Conservation (phyloP, 2,888 invertebrate species). For the Conops quadrifasciatus region DNA sequence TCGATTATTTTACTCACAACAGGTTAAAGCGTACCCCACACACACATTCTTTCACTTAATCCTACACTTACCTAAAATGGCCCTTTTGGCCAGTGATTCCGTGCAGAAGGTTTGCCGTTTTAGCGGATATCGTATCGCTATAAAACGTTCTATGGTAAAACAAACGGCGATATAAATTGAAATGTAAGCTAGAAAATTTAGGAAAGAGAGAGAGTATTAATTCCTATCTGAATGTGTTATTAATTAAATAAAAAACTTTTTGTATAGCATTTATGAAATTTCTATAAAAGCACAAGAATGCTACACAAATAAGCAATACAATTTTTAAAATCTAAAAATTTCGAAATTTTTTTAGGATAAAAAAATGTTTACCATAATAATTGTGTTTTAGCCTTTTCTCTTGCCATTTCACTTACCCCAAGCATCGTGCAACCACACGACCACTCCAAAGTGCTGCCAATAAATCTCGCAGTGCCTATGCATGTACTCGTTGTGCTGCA, state of each 20-base stretch:
- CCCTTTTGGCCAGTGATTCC: constrained; percentile 73
- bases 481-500: constrained; percentile 70
- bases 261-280: background rate
- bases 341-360: background rate
- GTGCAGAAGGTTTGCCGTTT: constrained; percentile 76
- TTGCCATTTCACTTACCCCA: constrained; percentile 68
- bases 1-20: too few species aligned
- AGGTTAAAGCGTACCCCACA: too few species aligned
- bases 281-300: background rate
- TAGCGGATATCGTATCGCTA: constrained; percentile 79
- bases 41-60: background rate
- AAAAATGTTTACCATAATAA: background rate
- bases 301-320: background rate
- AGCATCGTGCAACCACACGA: constrained; percentile 74
- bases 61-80: constrained; percentile 67
- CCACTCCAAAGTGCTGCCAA: constrained; percentile 71
- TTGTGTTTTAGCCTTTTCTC: too few species aligned
- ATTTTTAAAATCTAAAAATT: constrained; percentile 2
- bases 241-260: background rate
- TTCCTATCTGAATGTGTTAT: background rate
- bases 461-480: constrained; percentile 67
- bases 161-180: constrained; percentile 80
- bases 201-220: background rate
- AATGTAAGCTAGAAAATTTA: constrained; percentile 67
- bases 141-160: constrained; percentile 79